Base-by-base conservation (phyloP, 2,888 invertebrate genomes). In the Synergus japonicus region DNA sequence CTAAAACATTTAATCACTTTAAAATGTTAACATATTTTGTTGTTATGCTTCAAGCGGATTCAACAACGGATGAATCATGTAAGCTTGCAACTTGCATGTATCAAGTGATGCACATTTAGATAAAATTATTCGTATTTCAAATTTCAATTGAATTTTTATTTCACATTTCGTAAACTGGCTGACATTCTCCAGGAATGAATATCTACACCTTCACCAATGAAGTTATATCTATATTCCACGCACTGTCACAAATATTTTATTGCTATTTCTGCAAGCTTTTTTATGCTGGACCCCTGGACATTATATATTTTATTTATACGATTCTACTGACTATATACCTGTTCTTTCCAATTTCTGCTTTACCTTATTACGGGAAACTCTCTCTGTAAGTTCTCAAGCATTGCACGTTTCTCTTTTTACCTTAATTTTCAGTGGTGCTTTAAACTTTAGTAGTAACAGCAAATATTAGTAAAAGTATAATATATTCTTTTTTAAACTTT, bases 321-420 rank as follows among this genome's bases (percentile, higher is more conserved):
- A 85, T 80, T 83, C 79, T 81, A 78, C 79, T 80, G 78, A 76
- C 78, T 81, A 66, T 78, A 77, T 79, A 85, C 79, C 82, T 83
- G 77, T 80, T 84, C 69, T 84, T 81, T 86, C 85, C 86, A 84
- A 85, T 85, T 86, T 83, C 85, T 88, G 88, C 89, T 89, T 87
- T 87, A 86, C 86, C 85, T 85, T 83, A 85, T 85, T 84, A 86
- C 82, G 88, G 88, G 87, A 84, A 86, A 88, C 83, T 83, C 86
- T 87, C 87, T 88, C 87, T 87, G 89, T 89, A 89, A 89, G 89
- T 89, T 83, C 84, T 85, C 84, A 83, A 80, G 81, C 77, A 79
- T 76, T 79, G 80, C 81, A 76, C 79, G 78, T 46, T 29, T 76
- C 79, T 82, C 78, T 13, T 64, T 64, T n/a, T 9, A 66, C 15